phyloP scores from a whole-genome alignment of 1,140 invertebrate genomes.

The Rhysida immarginata region DNA sequence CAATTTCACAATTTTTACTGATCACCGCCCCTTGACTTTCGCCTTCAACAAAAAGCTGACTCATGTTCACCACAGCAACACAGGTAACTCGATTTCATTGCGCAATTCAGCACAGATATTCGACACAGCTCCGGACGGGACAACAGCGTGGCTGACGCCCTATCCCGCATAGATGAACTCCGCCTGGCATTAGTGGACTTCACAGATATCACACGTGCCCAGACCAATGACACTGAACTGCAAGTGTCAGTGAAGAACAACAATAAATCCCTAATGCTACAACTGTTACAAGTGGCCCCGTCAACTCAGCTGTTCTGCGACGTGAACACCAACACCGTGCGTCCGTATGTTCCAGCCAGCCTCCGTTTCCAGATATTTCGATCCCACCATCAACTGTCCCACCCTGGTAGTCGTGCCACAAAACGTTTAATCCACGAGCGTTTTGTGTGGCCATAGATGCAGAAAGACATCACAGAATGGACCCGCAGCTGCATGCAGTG shows the following conservation, averaged over 20 bases:
- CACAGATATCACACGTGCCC: not conserved
- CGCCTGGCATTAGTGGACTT: not conserved
- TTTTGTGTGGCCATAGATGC: not conserved
- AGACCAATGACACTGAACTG: too few species aligned
- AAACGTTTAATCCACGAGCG: not conserved
- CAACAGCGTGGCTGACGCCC: not conserved
- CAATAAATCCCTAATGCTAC: not conserved
- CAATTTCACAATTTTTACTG: conserved; percentile 24
- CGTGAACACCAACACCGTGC: not conserved
- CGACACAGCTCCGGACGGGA: not conserved
- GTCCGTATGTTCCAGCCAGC: not conserved
- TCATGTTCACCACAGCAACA: too few species aligned
- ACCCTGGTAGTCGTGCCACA: not conserved
- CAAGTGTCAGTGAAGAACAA: not conserved
- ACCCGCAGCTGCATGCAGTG: not conserved
- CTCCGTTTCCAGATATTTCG: not conserved
- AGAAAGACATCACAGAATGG: not conserved
- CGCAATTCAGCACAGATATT: not conserved
- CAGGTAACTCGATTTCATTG: not conserved
- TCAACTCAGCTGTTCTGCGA: not conserved
- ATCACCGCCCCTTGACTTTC: conserved; percentile 28
- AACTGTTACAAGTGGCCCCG: too few species aligned
- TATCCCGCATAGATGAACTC: not conserved
- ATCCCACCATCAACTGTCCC: not conserved
- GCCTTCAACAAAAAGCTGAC: conserved; percentile 17